Evolutionary conservation across 2,888 invertebrate species (phyloP).

Genomic region (Melanotus villosus): DNA sequence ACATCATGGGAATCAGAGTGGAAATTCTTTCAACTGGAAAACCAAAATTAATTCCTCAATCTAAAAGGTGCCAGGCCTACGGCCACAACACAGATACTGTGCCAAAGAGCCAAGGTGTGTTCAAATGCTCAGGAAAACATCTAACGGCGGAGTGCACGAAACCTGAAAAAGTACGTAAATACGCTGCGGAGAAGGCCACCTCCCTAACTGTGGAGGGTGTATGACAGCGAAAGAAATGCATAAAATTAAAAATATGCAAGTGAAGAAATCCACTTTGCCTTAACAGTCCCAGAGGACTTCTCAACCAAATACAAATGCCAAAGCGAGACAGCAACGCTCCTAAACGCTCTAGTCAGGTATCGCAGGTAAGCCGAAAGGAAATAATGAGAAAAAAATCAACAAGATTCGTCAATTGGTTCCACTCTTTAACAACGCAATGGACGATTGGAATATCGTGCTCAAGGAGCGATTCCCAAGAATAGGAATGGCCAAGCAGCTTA

Average conservation of each 20-base stretch:
- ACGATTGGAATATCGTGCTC: too few species aligned
- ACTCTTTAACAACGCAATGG: too few species aligned
- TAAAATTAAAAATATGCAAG: constrained; percentile 25
- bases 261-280: constrained; percentile 27
- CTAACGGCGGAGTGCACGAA: constrained; percentile 33
- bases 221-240: constrained; percentile 27
- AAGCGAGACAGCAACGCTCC: too few species aligned
- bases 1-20: constrained; percentile 31
- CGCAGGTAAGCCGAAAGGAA: too few species aligned
- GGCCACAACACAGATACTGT: constrained; percentile 41
- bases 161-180: constrained; percentile 31
- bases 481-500: too few species aligned
- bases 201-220: constrained; percentile 33
- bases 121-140: constrained; percentile 50
- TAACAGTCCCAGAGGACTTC: constrained; percentile 30
- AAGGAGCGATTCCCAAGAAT: too few species aligned
- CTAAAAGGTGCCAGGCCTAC: constrained; percentile 39
- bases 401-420: too few species aligned
- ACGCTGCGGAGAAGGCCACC: constrained; percentile 39
- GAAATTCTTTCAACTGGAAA: constrained; percentile 32
- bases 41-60: constrained; percentile 35
- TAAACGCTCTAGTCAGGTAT: too few species aligned
- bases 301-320: constrained; percentile 25
- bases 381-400: too few species aligned
- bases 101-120: constrained; percentile 44